Evolutionary conservation across 1,140 invertebrate species (phyloP).

Genomic region (Phortica variegata): DNA sequence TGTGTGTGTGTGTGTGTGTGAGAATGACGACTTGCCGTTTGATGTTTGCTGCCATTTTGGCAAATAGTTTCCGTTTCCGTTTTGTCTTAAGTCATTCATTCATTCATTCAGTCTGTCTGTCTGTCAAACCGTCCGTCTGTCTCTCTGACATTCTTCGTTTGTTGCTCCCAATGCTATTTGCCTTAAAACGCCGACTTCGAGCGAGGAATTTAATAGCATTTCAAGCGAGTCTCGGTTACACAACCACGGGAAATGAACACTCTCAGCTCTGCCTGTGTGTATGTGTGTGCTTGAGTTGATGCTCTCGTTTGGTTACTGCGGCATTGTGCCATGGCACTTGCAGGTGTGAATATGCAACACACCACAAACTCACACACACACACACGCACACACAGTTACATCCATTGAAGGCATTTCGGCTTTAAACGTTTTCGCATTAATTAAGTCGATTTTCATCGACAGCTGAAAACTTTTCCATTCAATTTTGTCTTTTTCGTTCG

Average conservation of each 20-base stretch:
- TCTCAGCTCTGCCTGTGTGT: conserved; percentile 36
- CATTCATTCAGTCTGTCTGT: conserved; percentile 4
- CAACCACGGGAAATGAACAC: conserved; percentile 50
- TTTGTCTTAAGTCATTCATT: background rate
- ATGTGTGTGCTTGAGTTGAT: too few relatives aligned
- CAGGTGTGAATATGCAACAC: conserved; percentile 5
- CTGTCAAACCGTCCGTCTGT: conserved; percentile 9
- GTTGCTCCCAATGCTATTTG: background rate
- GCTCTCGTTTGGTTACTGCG: conserved; percentile 33
- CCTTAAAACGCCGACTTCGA: conserved; percentile 6
- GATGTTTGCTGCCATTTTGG: conserved; percentile 35
- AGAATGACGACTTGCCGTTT: conserved; percentile 17
- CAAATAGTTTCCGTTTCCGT: conserved; percentile 48
- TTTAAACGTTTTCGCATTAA: conserved; percentile 3
- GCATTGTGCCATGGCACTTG: conserved; percentile 17
- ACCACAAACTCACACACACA: too few relatives aligned
- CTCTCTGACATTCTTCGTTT: conserved; percentile 13
- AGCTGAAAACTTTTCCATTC: background rate
- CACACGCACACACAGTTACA: conserved; percentile 1
- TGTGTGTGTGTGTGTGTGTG: too few relatives aligned
- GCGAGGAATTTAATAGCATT: conserved; percentile 30
- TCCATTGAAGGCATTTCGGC: conserved; percentile 1
- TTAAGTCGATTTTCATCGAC: conserved; percentile 1
- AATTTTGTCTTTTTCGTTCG: too few relatives aligned
- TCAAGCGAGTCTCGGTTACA: conserved; percentile 15